Evolutionary conservation across 2,888 invertebrate genomes (phyloP).

Genomic region (Villa cingulata): DNA sequence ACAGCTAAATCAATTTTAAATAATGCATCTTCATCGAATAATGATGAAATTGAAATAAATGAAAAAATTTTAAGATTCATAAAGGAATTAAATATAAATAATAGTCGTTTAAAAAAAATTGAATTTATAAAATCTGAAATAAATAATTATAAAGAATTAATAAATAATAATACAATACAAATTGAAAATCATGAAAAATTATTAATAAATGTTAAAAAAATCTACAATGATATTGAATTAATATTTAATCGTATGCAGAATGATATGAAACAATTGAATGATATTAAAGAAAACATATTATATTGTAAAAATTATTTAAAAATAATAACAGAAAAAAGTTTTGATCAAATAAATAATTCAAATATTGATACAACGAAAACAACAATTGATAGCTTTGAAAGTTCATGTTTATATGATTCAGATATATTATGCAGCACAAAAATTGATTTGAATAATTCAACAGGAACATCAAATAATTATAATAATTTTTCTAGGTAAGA

Average conservation of each 20-base stretch:
- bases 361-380: neutral
- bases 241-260: slow-evolving; percentile 28
- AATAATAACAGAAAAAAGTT: slow-evolving; percentile 17
- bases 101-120: too few relatives aligned
- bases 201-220: slow-evolving; percentile 26
- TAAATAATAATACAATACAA: slow-evolving; percentile 20
- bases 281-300: slow-evolving; percentile 33
- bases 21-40: slow-evolving; percentile 7
- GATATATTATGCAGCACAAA: slow-evolving; percentile 31
- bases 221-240: slow-evolving; percentile 25
- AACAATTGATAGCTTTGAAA: slow-evolving; percentile 18
- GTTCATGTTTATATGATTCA: slow-evolving; percentile 16
- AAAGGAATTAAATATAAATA: too few relatives aligned
- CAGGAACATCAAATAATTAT: slow-evolving; percentile 7
- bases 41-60: slow-evolving; percentile 19
- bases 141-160: slow-evolving; percentile 21
- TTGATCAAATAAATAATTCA: slow-evolving; percentile 13
- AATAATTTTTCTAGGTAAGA: neutral
- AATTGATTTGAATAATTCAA: slow-evolving; percentile 26
- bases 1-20: too few relatives aligned
- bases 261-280: slow-evolving; percentile 27
- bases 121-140: slow-evolving; percentile 27
- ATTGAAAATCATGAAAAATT: slow-evolving; percentile 28
- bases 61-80: slow-evolving; percentile 23
- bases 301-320: slow-evolving; percentile 27